Evolutionary conservation across 2,888 invertebrate species (phyloP), one percentile per base, ranked within the genome.

Genomic region (Spilarctia lutea): DNA sequence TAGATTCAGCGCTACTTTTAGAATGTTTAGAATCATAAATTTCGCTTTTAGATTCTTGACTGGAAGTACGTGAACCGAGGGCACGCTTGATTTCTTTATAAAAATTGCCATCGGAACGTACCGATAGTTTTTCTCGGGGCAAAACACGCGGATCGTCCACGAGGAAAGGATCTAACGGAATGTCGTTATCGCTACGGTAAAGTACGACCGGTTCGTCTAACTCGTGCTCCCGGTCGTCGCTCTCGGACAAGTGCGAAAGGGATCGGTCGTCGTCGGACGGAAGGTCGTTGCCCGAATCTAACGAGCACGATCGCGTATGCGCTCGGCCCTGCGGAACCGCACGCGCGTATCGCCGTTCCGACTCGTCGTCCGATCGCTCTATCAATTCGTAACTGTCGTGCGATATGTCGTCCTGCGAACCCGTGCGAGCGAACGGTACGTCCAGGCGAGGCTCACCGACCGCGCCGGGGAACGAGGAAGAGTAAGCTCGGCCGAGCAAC

Each of bases 361-460:
- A 96, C 86, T 97, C 96, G 87, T 97, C 97, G 85, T 97, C 97
- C 76, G 97, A 97, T 88, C 97, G 97, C 90, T 98, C 98, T 78
- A 98, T 95, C 39, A 98, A 93, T 91, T 98, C 98, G 91, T 98
- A 98, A 86, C 98, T 98, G 91, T 98, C 98, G 91, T 98, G 98
- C 52, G 98, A 98, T 48, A 98, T 94, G 93, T 98, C 98, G 90
- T 98, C 98, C 91, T 98, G 98, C 18, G 98, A 98, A 81, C 97
- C 97, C 77, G 96, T 96, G 78, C 97, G 94, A 84, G 97, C 97
- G 82, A 97, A 97, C 76, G 96, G 96, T 85, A 96, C 96, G 85
- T 97, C 97, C 85, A 97, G 96, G 48, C 97, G 97, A 88, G 97
- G 96, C 88, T 97, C 97, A 75, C 97, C 97, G 8, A 97, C 97